phyloP scores from a whole-genome alignment of 2,888 invertebrate genomes.

The Drosophila rubida region DNA sequence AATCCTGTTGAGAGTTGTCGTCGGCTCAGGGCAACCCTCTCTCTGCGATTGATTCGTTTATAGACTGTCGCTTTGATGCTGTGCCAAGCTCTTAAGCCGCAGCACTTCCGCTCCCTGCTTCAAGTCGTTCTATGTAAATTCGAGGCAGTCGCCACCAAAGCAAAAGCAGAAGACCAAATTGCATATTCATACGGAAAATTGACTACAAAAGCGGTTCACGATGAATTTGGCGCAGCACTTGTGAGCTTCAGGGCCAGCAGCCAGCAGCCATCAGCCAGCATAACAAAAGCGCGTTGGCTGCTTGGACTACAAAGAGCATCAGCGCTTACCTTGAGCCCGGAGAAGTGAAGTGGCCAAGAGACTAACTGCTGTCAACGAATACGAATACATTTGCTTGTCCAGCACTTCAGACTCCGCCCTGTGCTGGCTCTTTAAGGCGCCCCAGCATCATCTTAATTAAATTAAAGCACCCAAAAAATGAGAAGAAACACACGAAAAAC shows the following conservation, averaged over 20 bases:
- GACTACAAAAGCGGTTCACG: slow-evolving; percentile 44
- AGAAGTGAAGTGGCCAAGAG: slow-evolving; percentile 38
- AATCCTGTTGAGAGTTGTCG: background rate
- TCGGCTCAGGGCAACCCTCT: background rate
- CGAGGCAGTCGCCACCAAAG: slow-evolving; percentile 21
- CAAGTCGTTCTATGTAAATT: slow-evolving; percentile 25
- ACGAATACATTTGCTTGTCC: slow-evolving; percentile 11
- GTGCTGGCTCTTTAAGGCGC: slow-evolving; percentile 15
- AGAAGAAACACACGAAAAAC: slow-evolving; percentile 16
- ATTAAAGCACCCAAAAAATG: slow-evolving; percentile 39
- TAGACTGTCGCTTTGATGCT: slow-evolving; percentile 28
- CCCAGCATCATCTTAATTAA: slow-evolving; percentile 61
- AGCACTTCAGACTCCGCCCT: slow-evolving; percentile 1
- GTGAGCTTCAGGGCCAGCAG: slow-evolving; percentile 19
- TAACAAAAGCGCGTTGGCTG: slow-evolving; percentile 32
- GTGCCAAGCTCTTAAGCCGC: background rate
- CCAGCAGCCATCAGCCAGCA: no score
- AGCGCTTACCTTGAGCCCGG: slow-evolving; percentile 34
- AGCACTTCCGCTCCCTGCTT: background rate
- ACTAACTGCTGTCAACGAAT: slow-evolving; percentile 19
- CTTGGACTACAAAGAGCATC: slow-evolving; percentile 7
- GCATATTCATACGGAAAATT: slow-evolving; percentile 64
- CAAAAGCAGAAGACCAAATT: slow-evolving; percentile 29
- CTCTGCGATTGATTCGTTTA: slow-evolving; percentile 31
- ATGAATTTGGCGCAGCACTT: slow-evolving; percentile 31